These are phyloP conservation scores for Drosophila parabipectinata DNA, from an alignment of 1,140 invertebrate species.

Conservation along the genomic window DNA sequence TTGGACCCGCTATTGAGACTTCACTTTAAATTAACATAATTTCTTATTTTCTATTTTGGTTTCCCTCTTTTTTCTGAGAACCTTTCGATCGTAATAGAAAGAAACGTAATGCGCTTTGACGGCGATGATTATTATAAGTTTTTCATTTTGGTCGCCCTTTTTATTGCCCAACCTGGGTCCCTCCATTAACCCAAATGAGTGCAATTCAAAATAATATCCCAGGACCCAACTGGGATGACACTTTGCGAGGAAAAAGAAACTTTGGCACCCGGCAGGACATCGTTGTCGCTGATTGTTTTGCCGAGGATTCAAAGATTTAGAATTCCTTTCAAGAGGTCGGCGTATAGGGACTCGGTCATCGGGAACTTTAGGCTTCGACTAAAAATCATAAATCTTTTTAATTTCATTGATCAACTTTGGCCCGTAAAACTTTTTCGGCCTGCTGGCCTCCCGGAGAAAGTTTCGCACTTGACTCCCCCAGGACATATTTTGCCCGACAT, in stretches of 20 bases:
- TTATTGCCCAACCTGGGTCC: slow-evolving; percentile 56
- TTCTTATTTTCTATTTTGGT: slow-evolving; percentile 57
- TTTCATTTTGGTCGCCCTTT: slow-evolving; percentile 64
- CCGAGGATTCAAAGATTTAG: slow-evolving; percentile 41
- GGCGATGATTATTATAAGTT: slow-evolving; percentile 73
- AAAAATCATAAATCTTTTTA: slow-evolving; percentile 82
- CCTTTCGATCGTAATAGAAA: slow-evolving; percentile 74
- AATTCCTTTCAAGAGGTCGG: slow-evolving; percentile 32
- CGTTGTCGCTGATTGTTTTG: slow-evolving; percentile 55
- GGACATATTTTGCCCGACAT: slow-evolving; percentile 69
- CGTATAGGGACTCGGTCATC: slow-evolving; percentile 56
- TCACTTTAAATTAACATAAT: slow-evolving; percentile 82
- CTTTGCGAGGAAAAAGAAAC: slow-evolving; percentile 44
- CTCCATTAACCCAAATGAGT: slow-evolving; percentile 73
- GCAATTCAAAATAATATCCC: slow-evolving; percentile 76
- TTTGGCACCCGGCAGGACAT: slow-evolving; percentile 47
- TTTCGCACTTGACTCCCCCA: slow-evolving; percentile 74
- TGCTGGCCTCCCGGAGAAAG: slow-evolving; percentile 39
- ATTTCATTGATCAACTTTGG: slow-evolving; percentile 76
- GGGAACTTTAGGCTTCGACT: slow-evolving; percentile 58
- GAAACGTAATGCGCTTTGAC: slow-evolving; percentile 61
- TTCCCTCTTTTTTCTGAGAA: slow-evolving; percentile 12
- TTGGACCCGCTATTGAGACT: slow-evolving; percentile 36
- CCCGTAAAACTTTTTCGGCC: slow-evolving; percentile 47
- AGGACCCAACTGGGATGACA: slow-evolving; percentile 45